Percentiles rank a stretch among this genome's conserved stretches.
Conservation (phyloP, 53 echinoderm and acorn worm species). For the Holothuria scabra region DNA sequence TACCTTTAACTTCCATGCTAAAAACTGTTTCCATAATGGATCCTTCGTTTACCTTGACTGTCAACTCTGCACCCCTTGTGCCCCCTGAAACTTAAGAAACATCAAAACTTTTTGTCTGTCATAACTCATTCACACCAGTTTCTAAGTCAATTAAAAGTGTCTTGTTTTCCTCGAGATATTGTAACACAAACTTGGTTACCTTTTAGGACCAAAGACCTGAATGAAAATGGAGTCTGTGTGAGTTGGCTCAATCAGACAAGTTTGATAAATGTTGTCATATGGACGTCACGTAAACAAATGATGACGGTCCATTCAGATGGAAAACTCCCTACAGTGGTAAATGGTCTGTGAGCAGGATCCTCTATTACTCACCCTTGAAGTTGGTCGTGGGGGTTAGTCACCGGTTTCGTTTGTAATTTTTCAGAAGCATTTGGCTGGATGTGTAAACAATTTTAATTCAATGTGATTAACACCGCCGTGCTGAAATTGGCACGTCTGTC, state of each 20-base stretch:
- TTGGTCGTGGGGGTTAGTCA: constrained; percentile 39
- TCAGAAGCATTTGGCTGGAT: neutral
- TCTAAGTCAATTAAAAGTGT: no score
- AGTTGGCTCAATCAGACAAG: constrained; percentile 9
- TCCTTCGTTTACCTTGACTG: no score
- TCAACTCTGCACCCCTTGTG: no score
- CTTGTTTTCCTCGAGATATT: no score
- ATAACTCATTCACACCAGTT: no score
- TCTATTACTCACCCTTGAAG: constrained; percentile 31
- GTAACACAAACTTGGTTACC: no score
- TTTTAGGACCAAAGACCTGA: neutral
- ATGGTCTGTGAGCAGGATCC: neutral
- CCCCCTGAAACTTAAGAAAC: no score
- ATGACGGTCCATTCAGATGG: neutral
- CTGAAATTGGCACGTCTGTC: constrained; percentile 13
- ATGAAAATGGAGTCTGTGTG: constrained; percentile 26
- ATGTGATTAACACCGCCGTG: constrained; percentile 33
- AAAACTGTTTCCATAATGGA: no score
- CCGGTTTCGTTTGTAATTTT: constrained; percentile 27
- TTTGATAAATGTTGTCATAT: constrained; percentile 35
- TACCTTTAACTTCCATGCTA: no score
- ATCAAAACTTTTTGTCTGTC: no score
- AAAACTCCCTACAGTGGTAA: neutral
- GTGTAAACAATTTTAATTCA: constrained; percentile 49
- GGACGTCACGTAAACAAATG: constrained; percentile 30